A percentile compares a stretch with the other conserved stretches of the same genome.
These are phyloP conservation scores for Mythimna impura DNA, from an alignment of 2,888 invertebrate genomes.

Conservation along the genomic window DNA sequence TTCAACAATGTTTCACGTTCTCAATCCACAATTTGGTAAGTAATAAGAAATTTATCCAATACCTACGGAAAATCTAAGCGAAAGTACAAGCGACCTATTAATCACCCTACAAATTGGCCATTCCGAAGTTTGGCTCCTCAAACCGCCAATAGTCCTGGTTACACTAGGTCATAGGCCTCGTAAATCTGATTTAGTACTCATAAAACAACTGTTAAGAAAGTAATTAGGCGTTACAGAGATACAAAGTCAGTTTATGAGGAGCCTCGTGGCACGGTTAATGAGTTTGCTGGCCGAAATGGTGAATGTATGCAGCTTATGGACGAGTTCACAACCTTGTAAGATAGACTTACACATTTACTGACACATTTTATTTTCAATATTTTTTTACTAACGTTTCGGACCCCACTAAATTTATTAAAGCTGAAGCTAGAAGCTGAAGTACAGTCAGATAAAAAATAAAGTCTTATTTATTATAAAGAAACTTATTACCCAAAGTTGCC, in stretches of 20 bases:
- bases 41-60: too few relatives aligned
- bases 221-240: conserved; percentile 54
- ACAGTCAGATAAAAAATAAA: too few relatives aligned
- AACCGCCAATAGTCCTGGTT: conserved; percentile 11
- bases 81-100: too few relatives aligned
- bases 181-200: conserved; percentile 59
- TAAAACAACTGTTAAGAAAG: conserved; percentile 54
- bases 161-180: conserved; percentile 57
- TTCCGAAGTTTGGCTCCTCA: not conserved
- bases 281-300: conserved; percentile 22
- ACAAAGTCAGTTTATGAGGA: conserved; percentile 48
- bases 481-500: too few relatives aligned
- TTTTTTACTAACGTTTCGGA: too few relatives aligned
- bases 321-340: conserved; percentile 15
- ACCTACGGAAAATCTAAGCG: too few relatives aligned
- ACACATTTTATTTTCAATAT: too few relatives aligned
- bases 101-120: not conserved
- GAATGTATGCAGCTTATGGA: not conserved
- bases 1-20: too few relatives aligned
- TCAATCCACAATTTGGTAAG: too few relatives aligned
- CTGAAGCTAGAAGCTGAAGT: too few relatives aligned
- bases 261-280: conserved; percentile 29
- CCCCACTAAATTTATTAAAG: too few relatives aligned
- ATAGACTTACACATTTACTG: not conserved
- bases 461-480: too few relatives aligned